A percentile compares a stretch with the other conserved stretches of the same genome.
phyloP scores from a whole-genome alignment of 2,797 vertebrate species.

The Chaunax sp. region DNA sequence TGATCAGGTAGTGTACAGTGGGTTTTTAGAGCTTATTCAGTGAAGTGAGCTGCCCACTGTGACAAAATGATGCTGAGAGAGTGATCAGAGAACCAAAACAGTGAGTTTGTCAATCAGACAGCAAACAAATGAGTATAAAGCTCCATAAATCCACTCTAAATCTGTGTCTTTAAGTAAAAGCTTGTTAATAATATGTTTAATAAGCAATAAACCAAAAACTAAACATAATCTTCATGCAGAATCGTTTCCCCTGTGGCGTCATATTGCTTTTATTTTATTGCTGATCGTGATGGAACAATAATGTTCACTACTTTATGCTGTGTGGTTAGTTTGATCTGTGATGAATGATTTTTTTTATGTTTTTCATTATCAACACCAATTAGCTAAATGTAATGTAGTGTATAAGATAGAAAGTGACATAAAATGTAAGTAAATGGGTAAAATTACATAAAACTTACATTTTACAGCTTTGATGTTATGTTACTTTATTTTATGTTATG shows the following conservation, averaged over 20 bases:
- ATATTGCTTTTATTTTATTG: neutral
- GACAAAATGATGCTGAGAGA: neutral
- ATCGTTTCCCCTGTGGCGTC: neutral
- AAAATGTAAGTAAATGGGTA: neutral
- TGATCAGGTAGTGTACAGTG: neutral
- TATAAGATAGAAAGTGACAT: neutral
- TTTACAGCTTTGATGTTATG: neutral
- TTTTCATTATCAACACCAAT: neutral
- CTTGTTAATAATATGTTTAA: neutral
- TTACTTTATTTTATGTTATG: neutral
- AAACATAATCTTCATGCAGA: neutral
- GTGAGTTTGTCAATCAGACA: neutral
- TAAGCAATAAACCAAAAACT: neutral
- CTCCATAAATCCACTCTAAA: neutral
- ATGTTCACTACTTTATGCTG: neutral
- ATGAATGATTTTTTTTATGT: neutral
- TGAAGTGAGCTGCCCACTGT: neutral
- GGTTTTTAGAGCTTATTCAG: neutral
- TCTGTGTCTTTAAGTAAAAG: neutral
- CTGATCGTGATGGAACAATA: neutral
- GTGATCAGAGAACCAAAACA: neutral
- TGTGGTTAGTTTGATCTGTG: neutral
- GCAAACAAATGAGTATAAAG: neutral
- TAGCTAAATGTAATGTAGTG: too few relatives aligned
- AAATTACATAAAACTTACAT: neutral